Evolutionary conservation across 2,888 invertebrate species (phyloP).

Genomic region (Petrolisthes manimaculis): DNA sequence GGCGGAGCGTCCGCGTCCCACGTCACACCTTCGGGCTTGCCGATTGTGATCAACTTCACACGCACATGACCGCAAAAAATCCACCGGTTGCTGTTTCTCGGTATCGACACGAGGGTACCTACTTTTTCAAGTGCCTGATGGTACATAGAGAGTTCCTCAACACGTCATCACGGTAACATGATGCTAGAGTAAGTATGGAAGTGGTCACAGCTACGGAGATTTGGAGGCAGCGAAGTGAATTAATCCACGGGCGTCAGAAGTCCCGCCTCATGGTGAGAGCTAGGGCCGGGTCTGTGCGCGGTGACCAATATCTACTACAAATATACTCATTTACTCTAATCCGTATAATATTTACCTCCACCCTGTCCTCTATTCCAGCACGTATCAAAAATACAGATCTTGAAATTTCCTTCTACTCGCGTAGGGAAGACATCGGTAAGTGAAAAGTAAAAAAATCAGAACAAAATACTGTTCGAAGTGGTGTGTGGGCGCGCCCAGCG

Average conservation of each 20-base stretch:
- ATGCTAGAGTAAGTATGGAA: not conserved
- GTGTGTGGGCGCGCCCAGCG: conserved; percentile 44
- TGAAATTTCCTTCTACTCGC: conserved; percentile 37
- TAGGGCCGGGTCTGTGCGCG: conserved; percentile 55
- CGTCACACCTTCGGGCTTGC: conserved; percentile 65
- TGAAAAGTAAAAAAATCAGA: conserved; percentile 46
- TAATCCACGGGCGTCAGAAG: conserved; percentile 65
- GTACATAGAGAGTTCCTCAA: not conserved
- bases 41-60: conserved; percentile 65
- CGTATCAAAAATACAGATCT: conserved; percentile 11
- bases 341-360: conserved; percentile 13
- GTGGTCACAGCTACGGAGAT: conserved; percentile 47
- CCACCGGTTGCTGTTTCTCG: conserved; percentile 47
- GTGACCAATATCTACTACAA: conserved; percentile 41
- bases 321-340: conserved; percentile 19
- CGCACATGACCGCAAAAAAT: conserved; percentile 65
- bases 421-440: conserved; percentile 38
- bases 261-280: conserved; percentile 65
- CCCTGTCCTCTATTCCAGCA: conserved; percentile 9
- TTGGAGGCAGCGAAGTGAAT: conserved; percentile 64
- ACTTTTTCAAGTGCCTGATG: not conserved
- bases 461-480: conserved; percentile 52
- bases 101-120: conserved; percentile 23
- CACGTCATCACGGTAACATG: not conserved
- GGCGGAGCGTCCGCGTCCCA: conserved; percentile 64